Base-by-base conservation (phyloP, 2,888 invertebrate genomes). In the Epinotia demarniana region DNA sequence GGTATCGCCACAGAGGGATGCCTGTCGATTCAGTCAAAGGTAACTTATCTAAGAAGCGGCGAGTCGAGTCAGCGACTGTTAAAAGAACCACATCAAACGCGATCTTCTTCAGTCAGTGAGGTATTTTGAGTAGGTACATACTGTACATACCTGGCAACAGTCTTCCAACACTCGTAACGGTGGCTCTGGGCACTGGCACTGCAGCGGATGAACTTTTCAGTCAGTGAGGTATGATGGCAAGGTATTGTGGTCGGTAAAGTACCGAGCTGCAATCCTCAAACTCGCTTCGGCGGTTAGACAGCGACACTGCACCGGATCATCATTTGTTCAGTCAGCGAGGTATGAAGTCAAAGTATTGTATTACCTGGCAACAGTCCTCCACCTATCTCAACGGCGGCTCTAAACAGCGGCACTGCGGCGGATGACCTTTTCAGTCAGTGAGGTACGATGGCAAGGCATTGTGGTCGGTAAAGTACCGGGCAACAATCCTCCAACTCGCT, bases 221-320 rank as follows among this genome's bases (percentile, higher is more conserved):
- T 16, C 23, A 58, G 23, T 23, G 23, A 23, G 3, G 2, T 6
- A 9, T 39, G 39, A 39, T 39, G 39, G 39, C 39, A 39, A 39
- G 39, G 9, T 39, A 39, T 27, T 5, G 16, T 33, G 16, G 27
- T 33, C 8, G n/a, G 16, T n/a, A 16, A 12, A 3, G 11, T 77
- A 91, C 92, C 91, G 92, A 91, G 79, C 92, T 92, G 77, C 91
- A 92, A 67, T 91, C 85, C 27, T 87, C 90, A 18, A 92, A 89
- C 71, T 92, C 90, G 79, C 89, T 84, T 77, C 78, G 84, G 83
- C 18, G 85, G 84, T 82, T 91, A 88, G 86, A 78, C 94, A 95
- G 86, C 90, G 89, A 85, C 92, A 92, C 55, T 92, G 92, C 79
- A 92, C 87, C 77, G 90, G 90, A 79, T 92, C 92, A 90, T 93